phyloP scores from a whole-genome alignment of 2,888 invertebrate genomes.

The Exephanes ischioxanthus region DNA sequence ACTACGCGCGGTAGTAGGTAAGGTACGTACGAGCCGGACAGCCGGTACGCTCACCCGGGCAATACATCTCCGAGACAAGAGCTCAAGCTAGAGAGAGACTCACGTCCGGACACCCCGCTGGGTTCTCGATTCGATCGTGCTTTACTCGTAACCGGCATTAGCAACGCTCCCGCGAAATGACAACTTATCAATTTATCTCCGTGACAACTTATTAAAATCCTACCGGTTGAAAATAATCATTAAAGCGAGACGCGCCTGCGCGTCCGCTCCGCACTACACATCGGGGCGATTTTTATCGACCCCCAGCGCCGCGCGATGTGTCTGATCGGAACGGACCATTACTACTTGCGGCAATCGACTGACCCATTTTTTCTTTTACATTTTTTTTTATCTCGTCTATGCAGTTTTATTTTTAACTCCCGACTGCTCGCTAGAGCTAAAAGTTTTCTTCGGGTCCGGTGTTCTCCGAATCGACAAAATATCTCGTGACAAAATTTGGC shows the following conservation, averaged over 20 bases:
- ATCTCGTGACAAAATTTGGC: no score
- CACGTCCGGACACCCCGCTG: slow-evolving; percentile 68
- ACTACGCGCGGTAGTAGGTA: slow-evolving; percentile 45
- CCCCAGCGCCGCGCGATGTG: neutral
- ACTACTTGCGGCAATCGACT: slow-evolving; percentile 45
- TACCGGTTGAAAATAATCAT: slow-evolving; percentile 58
- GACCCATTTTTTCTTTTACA: neutral
- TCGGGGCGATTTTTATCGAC: neutral
- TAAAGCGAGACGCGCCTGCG: slow-evolving; percentile 10
- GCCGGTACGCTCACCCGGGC: slow-evolving; percentile 35
- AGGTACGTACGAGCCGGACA: slow-evolving; percentile 47
- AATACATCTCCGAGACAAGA: slow-evolving; percentile 37
- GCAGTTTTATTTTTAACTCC: neutral
- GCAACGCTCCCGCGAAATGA: slow-evolving; percentile 65
- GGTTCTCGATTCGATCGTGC: slow-evolving; percentile 69
- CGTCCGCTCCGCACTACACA: slow-evolving; percentile 2
- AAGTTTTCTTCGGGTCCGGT: no score
- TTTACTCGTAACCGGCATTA: slow-evolving; percentile 68
- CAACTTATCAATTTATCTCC: slow-evolving; percentile 68
- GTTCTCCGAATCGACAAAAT: no score
- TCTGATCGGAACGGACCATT: slow-evolving; percentile 46
- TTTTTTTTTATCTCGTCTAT: neutral
- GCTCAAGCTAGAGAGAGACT: slow-evolving; percentile 20
- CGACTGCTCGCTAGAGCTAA: no score
- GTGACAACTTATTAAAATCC: slow-evolving; percentile 68